Conservation (phyloP, 2,888 invertebrate genomes). For the Lycaena phlaeas region DNA sequence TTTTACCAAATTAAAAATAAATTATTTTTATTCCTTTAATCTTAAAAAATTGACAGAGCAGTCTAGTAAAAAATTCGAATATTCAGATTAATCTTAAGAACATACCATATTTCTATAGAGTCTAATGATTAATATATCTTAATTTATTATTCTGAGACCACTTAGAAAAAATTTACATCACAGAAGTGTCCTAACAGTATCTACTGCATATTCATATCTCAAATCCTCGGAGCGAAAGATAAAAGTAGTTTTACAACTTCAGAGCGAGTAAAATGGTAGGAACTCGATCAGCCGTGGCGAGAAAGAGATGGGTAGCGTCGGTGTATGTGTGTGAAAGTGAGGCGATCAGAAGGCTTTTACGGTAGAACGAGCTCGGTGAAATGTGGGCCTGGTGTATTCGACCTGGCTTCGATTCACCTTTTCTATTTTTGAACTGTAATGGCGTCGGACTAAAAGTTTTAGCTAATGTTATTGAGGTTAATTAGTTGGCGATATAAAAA, state of each 20-base stretch:
- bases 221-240: slow-evolving; percentile 59
- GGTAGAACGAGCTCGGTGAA: slow-evolving; percentile 67
- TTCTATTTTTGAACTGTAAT: slow-evolving; percentile 51
- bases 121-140: no score
- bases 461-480: no score
- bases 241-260: slow-evolving; percentile 66
- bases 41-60: no score
- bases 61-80: no score
- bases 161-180: no score
- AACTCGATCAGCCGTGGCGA: slow-evolving; percentile 61
- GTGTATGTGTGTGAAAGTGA: slow-evolving; percentile 36
- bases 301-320: slow-evolving; percentile 28
- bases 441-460: slow-evolving; percentile 22
- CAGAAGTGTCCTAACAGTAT: slow-evolving; percentile 34
- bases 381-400: slow-evolving; percentile 62
- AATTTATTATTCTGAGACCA: no score
- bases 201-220: slow-evolving; percentile 66
- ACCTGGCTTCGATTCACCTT: slow-evolving; percentile 68
- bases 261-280: slow-evolving; percentile 68
- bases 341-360: slow-evolving; percentile 69
- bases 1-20: no score
- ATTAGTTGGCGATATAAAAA: no score
- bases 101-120: no score
- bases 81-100: no score
- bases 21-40: no score